Base-by-base conservation (phyloP, 2,888 invertebrate species). In the Nasonovia ribisnigri region DNA sequence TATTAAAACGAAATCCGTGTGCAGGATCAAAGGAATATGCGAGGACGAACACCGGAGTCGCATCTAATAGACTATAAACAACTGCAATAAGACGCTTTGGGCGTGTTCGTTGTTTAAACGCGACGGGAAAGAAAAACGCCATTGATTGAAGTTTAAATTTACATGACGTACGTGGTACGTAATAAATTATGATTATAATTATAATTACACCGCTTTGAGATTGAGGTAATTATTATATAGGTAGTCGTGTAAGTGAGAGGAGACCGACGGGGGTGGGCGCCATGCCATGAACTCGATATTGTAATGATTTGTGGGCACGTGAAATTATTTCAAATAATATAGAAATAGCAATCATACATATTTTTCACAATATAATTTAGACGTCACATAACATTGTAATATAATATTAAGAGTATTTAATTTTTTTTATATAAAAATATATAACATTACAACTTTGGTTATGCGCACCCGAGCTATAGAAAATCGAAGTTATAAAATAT, bases 21-120 rank as follows among this genome's bases (percentile, higher is more conserved):
- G 77, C 36, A 77, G 20, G 77, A 77, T 77, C 77, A 77, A 77
- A 77, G 77, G 77, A 77, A 77, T 77, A 77, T 77, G 77, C 36
- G 8, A 77, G 8, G 36, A 36, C 8, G 36, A 77, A 8, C 6
- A 20, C 16, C 20, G 20, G 16, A 67, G 60, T 67, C 13, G 54
- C 54, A n/a, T 67, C 5, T 67, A 67, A 67, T n/a, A 67, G 36
- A 77, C 36, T 77, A 77, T 77, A 77, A 36, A 20, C 36, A 77
- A 8, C 36, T 8, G 36, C 20, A 54, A 54, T 20, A 36, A 20
- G 36, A 77, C 77, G 77, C 36, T 77, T 36, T 20, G 77, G 77
- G 36, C 20, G 2, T 67, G 20, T 67, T 67, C 16, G 36, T 36
- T 77, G 77, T 77, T 36, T 77, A 36, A 77, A 36, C 8, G 36